Evolutionary conservation across 2,797 vertebrate species (phyloP), one percentile per base, ranked within the genome.

Genomic region (Cheirogaleus major): DNA sequence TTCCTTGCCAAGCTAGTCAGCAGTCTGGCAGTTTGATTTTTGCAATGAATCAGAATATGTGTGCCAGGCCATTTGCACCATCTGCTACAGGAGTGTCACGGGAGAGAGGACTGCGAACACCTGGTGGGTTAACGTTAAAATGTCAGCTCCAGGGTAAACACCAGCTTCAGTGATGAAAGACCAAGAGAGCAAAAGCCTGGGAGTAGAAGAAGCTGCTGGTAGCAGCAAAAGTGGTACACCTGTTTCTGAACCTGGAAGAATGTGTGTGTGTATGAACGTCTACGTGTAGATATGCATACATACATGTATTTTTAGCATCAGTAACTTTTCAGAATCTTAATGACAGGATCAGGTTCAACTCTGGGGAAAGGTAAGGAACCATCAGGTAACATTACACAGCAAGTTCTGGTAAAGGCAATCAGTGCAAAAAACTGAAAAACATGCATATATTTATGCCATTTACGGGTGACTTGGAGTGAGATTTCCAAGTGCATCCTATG

Each of bases 51-150:
- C 95, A 96, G 87, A 96, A 97, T 98, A 95, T 97, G 87, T 95
- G 97, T 97, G 95, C 69, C 86, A 98, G 98, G 98, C 96, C 97
- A 97, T 97, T 98, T 98, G 95, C 69, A 97, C 98, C 98, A 98
- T 99, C 98, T 99, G 98, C 95, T 97, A 25, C 10, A 0, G 95
- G 97, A 98, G 97, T 97, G 93, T 98, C 96, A 96, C 43, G 73
- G 97, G 89, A 96, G 84, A 95, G 97, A 98, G 81, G 79, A 95
- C 82, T 85, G 80, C 92, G 96, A 97, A 97, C 98, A 98, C 97
- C 98, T 98, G 98, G 97, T 97, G 93, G 96, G 96, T 91, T 95
- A 97, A 97, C 61, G 76, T 96, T 96, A 84, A 45, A 94, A 93
- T 96, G 82, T 63, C 0, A 59, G 61, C 97, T 97, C 5, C 55